Conservation (phyloP, 1,140 invertebrate species). For the Dendrolimus kikuchii region DNA sequence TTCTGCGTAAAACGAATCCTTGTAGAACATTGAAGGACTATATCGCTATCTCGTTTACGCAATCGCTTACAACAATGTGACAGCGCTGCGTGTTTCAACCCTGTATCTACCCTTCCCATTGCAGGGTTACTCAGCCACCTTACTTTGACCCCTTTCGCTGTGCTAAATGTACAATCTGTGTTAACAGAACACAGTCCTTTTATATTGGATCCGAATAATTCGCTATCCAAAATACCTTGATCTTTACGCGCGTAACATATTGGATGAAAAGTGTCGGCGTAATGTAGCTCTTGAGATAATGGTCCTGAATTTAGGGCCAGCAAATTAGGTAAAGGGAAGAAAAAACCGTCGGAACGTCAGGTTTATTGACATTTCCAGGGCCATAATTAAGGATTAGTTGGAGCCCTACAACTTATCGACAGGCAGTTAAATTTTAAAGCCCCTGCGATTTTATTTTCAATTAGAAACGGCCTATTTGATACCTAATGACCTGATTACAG, state of each 20-base stretch:
- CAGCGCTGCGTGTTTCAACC: constrained; percentile 36
- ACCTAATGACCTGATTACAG: constrained; percentile 24
- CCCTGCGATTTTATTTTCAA: constrained; percentile 43
- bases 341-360: constrained; percentile 52
- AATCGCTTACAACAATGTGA: constrained; percentile 32
- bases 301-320: constrained; percentile 56
- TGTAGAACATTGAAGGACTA: constrained; percentile 14
- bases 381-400: constrained; percentile 59
- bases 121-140: constrained; percentile 13
- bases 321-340: constrained; percentile 61
- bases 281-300: neutral
- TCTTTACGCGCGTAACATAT: constrained; percentile 2
- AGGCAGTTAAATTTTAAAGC: constrained; percentile 51
- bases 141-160: neutral
- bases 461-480: constrained; percentile 27
- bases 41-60: constrained; percentile 32
- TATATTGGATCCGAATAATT: constrained; percentile 6
- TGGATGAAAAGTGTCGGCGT: too few species aligned
- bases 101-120: constrained; percentile 45
- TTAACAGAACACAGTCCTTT: too few species aligned
- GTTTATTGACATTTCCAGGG: constrained; percentile 63
- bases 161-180: too few species aligned
- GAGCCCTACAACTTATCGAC: constrained; percentile 41
- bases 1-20: constrained; percentile 28
- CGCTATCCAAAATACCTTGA: constrained; percentile 30